Evolutionary conservation across 2,113 vertebrate genomes (phyloP), one percentile per base, ranked within the genome.

Genomic region (Peromyscus maniculatus): DNA sequence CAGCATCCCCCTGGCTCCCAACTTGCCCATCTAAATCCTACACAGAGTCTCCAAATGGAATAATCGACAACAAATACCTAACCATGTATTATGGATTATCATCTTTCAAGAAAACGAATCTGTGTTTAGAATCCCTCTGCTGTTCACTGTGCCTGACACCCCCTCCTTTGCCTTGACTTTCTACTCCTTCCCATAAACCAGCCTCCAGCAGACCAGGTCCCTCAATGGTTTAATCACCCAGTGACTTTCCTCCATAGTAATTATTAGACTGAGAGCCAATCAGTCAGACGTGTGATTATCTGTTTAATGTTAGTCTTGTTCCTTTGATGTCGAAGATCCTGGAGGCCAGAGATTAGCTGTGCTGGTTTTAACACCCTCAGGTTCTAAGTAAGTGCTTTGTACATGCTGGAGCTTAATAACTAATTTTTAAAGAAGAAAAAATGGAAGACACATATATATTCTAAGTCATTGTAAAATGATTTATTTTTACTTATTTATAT

Each of bases 51-150:
- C 28, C 36, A 69, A 21, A 67, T 71, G 31, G 36, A 4, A 43
- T 96, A 91, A 55, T 94, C 75, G 93, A 5, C 16, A 43, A 52
- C 78, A 67, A 57, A 87, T 72, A 11, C 22, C 71, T 89, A 74
- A 49, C 46, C 26, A 0, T 94, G 67, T 64, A 67, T 74, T n/a
- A 22, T 59, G 6, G 17, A 75, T 22, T 31, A 26, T 72, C 39
- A 75, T 43, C 19, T 93, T 82, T 94, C 52, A 71, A 15, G 49
- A 39, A 89, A 93, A 83, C 52, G 59, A 96, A 66, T 64, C 62
- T 4, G n/a, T 8, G 26, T 87, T 87, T 89, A 90, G 24, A 72
- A 67, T 78, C 28, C 15, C 71, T 67, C 24, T 86, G 52, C 49
- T 79, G 0, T 79, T 86, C 26, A 52, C 66, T 82, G 21, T 83